Conservation (phyloP, 2,888 invertebrate species). For the Octodonta nipae region DNA sequence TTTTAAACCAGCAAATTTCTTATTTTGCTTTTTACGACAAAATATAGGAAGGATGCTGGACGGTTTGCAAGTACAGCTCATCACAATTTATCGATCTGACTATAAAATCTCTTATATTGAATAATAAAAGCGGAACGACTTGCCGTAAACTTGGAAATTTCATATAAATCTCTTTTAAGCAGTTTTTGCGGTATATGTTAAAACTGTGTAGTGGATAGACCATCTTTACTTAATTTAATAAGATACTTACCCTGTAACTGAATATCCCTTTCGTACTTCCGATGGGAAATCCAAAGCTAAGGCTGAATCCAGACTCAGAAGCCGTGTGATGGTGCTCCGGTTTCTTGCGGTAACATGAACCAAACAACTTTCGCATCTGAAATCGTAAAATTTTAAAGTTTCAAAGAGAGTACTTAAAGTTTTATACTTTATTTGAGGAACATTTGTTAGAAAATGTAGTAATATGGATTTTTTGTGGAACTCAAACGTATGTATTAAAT, state of each 20-base stretch:
- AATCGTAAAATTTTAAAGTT: constrained; percentile 9
- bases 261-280: constrained; percentile 29
- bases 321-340: constrained; percentile 31
- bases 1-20: too few relatives aligned
- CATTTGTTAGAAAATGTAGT: too few relatives aligned
- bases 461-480: too few relatives aligned
- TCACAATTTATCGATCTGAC: too few relatives aligned
- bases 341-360: constrained; percentile 22
- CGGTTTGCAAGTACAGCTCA: too few relatives aligned
- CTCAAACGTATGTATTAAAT: too few relatives aligned
- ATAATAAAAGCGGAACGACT: too few relatives aligned
- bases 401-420: too few relatives aligned
- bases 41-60: too few relatives aligned
- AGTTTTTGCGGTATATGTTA: background rate
- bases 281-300: constrained; percentile 35
- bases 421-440: too few relatives aligned
- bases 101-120: too few relatives aligned
- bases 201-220: background rate
- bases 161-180: background rate
- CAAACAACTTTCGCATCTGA: constrained; percentile 27
- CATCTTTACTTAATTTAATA: background rate
- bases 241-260: constrained; percentile 28
- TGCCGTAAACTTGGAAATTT: background rate
- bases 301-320: constrained; percentile 37
- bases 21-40: too few relatives aligned